Conservation (phyloP, 2,888 invertebrate genomes). For the Hyalella azteca region DNA sequence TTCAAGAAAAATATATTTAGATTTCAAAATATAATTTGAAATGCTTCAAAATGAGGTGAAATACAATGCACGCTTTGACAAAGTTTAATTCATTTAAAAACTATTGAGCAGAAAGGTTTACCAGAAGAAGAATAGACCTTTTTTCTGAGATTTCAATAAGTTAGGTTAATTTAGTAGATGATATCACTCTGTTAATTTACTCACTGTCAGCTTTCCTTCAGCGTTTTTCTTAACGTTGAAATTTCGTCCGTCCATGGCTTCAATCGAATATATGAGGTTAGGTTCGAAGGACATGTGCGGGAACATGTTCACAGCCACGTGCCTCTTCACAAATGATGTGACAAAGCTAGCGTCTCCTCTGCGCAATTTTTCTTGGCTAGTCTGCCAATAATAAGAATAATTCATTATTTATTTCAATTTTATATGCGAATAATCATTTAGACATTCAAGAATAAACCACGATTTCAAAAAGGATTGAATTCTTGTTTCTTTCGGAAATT, state of each 20-base stretch:
- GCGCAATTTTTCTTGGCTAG: not conserved
- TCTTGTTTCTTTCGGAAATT: too few relatives aligned
- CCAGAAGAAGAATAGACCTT: not conserved
- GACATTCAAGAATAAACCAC: too few relatives aligned
- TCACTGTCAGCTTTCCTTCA: conserved; percentile 56
- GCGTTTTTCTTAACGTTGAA: conserved; percentile 63
- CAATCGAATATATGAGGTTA: conserved; percentile 62
- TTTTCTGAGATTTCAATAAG: not conserved
- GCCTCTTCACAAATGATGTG: conserved; percentile 64
- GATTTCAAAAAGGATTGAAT: too few relatives aligned
- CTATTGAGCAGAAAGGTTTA: not conserved
- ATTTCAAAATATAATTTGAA: not conserved
- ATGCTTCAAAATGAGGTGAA: not conserved
- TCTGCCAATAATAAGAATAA: not conserved
- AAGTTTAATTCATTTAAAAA: not conserved
- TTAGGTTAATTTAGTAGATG: not conserved
- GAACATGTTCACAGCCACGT: conserved; percentile 65
- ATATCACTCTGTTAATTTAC: not conserved
- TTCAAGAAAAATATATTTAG: too few relatives aligned
- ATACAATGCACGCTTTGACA: not conserved
- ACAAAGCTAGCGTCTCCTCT: conserved; percentile 34
- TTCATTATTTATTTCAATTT: too few relatives aligned
- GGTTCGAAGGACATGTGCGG: conserved; percentile 64
- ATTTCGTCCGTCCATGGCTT: conserved; percentile 62
- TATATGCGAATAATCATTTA: too few relatives aligned